Evolutionary conservation across 2,888 invertebrate genomes (phyloP), one percentile per base, ranked within the genome.

Genomic region (Lepidocyrtoides sp.): DNA sequence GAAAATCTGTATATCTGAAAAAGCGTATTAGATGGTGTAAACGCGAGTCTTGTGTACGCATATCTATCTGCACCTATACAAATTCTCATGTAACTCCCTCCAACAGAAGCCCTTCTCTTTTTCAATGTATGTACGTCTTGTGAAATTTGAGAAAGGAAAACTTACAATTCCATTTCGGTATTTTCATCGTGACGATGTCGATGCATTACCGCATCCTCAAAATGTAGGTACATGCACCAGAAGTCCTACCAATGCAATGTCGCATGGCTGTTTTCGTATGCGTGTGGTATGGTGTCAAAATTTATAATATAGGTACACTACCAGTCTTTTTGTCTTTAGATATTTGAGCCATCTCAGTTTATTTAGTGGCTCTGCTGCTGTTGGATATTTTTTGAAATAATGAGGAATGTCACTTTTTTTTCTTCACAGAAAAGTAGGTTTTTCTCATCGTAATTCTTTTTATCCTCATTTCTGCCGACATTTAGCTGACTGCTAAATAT

Each of bases 121-220:
- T 3, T 60, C n/a, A n/a, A 12, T 3, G 17, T 17, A n/a, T n/a
- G n/a, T n/a, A n/a, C n/a, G n/a, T 10, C 3, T 23, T 14, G 44
- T 83, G 83, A 83, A 83, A 83, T 83, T 57, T 66, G 83, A 83
- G 83, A 83, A 4, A 23, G 29, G 66, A 83, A 83, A 83, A 66
- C 83, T 63, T 83, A 83, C 51, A 54, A 54, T 54, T 4, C 51
- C 17, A 48, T 48, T 48, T 12, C 44, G 44, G 44, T 12, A 14
- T 48, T 12, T 7, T 48, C 1, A 36, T 36, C 44, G 44, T 48
- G 44, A 48, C 12, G 4, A 48, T 48, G 44, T 12, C 44, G 2
- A 48, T 54, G 51, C 4, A 54, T n/a, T 17, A 17, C 17, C 17
- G 7, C 17, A 2, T 17, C 48, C 14, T 14, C 14, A 2, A 48